phyloP scores from a whole-genome alignment of 2,113 vertebrate species.

The Nipponia nippon region DNA sequence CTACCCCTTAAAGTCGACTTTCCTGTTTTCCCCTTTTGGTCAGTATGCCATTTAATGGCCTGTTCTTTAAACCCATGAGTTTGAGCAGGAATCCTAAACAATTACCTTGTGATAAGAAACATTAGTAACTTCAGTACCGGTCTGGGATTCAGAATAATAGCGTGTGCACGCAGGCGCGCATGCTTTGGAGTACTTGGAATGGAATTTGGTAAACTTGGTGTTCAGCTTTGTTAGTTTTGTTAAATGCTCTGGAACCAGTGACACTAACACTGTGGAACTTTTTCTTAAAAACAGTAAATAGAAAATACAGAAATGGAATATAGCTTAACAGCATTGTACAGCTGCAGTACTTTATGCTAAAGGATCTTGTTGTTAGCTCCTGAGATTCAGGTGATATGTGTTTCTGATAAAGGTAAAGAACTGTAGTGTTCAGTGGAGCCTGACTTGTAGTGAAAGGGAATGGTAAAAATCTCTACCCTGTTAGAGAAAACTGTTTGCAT shows the following conservation, averaged over 20 bases:
- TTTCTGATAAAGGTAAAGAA: background rate
- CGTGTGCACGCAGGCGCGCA: rapidly evolving
- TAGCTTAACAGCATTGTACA: background rate
- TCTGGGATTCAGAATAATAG: background rate
- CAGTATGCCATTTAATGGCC: background rate
- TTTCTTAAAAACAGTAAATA: background rate
- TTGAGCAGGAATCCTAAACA: background rate
- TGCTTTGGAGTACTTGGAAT: background rate
- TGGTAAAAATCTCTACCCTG: background rate
- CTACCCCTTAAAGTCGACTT: background rate
- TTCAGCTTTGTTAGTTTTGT: background rate
- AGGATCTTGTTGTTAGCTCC: background rate
- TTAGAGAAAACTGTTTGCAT: background rate
- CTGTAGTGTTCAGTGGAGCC: background rate
- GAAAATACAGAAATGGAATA: background rate
- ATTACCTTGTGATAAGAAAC: too few relatives aligned
- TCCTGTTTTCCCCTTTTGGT: background rate
- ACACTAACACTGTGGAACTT: background rate
- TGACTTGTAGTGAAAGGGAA: background rate
- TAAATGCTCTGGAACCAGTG: background rate
- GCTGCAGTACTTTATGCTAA: background rate
- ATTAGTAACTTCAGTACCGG: background rate
- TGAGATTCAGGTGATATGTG: background rate
- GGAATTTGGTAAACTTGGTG: background rate
- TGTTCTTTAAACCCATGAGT: background rate